Evolutionary conservation across 2,113 vertebrate genomes (phyloP), one percentile per base, ranked within the genome.

Genomic region (Prinia subflava): DNA sequence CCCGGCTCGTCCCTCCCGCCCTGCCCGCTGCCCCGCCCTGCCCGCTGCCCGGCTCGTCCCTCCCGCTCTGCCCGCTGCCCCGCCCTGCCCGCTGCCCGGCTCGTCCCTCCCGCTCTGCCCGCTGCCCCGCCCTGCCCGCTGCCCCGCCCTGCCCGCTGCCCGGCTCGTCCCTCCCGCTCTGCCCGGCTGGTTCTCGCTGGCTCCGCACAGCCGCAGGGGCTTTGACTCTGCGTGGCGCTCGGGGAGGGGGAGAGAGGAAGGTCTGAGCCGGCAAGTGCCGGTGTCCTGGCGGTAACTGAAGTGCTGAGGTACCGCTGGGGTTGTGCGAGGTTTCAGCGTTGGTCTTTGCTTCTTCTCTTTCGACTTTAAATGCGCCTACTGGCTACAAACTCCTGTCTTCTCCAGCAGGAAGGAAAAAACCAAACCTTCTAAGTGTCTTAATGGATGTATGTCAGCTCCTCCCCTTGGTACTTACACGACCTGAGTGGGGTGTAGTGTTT

Each of bases 131-230:
- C n/a, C n/a, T n/a, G n/a, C n/a, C n/a, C n/a, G n/a, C n/a, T n/a
- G n/a, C n/a, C n/a, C n/a, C n/a, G n/a, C n/a, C n/a, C n/a, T n/a
- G n/a, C n/a, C n/a, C 33, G 14, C 50, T 52, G 50, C 14, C 39
- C 39, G 9, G 39, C 0, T 1, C 0, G 3, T 17, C 2, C 6
- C 1, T 9, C 9, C 25, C 5, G 6, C 5, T 39, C 5, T 39
- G 39, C 14, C 5, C 31, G 3, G 10, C 5, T 2, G 31, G 10
- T 2, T 35, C 16, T 39, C 9, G 4, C 7, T 15, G 57, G 16
- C 3, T 22, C 4, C 8, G 12, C 22, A 55, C 53, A 7, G 42
- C 19, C 19, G 2, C 8, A 4, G 44, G 27, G 30, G 44, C 30
- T 33, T 7, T 28, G 22, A 0, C 16, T 41, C 16, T 17, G 24